Base-by-base conservation (phyloP, 1,140 invertebrate species). In the Anthonomus grandis region DNA sequence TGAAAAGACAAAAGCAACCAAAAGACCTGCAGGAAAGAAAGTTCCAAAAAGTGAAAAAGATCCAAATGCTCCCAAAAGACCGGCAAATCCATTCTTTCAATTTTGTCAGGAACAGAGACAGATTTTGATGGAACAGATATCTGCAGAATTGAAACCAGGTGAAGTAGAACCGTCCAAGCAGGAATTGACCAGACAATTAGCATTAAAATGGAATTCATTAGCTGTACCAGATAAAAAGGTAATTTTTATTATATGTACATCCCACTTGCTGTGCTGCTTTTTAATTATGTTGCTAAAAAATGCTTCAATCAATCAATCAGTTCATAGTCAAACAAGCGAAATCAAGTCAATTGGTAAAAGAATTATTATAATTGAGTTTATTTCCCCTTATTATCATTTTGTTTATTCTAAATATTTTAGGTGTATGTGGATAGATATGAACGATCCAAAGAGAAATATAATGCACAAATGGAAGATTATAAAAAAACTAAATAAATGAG, bases 391-490 rank as follows among this genome's bases (percentile, higher is more conserved):
- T n/a, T n/a, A n/a, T n/a, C 57, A 13, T 50, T 53, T 18, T 48
- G 17, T 0, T 47, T 45, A 58, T 57, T 64, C 65, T 65, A 55
- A 22, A 10, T 13, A 21, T 82, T 79, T 23, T 70, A 87, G 84
- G 76, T 87, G 4, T 89, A 89, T 75, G 86, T 87, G 45, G 85
- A 87, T 51, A 87, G 86, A 83, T 89, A 87, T 66, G 85, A 87
- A 70, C 79, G 83, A 66, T 87, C 86, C 45, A 89, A 88, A 70
- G 85, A 87, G 68, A 86, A 87, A 66, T 89, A 87, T 74, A 83
- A 81, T 44, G 84, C 81, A 54, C 84, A 89, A 76, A 86, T 88
- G 84, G 76, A 78, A 45, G 78, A 78, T 52, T 82, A 82, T 61
- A 81, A 71, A 52, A 66, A 67, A 62, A 69, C 70, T 53, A 74